Evolutionary conservation across 2,797 vertebrate species (phyloP), one percentile per base, ranked within the genome.

Genomic region (Otolemur crassicaudatus): DNA sequence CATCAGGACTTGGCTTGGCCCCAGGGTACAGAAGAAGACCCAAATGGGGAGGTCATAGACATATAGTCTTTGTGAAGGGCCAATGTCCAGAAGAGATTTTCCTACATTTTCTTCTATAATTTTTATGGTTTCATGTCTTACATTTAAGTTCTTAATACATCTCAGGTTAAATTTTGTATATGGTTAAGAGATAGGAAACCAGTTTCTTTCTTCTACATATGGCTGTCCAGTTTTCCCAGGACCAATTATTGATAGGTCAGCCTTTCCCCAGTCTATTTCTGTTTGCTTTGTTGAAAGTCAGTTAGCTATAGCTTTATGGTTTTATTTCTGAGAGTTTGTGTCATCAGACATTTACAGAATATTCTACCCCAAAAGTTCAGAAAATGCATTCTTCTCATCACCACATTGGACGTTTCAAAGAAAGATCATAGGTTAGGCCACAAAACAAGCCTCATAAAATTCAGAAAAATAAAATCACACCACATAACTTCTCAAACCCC

Each of bases 1-100:
- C 96, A 93, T 96, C 40, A 1, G 76, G 97, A 84, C 97, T 98
- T 98, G 97, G 95, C 95, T 96, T 98, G 98, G 81, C 94, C 34
- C 53, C 31, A 29, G 60, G 85, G 43, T 76, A 43, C 14, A 53
- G 83, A 72, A 84, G 82, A 70, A 0, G 0, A 93, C 94, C 94
- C 58, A 29, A 65, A 92, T 70, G 69, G 73, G 90, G 31, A 67
- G 31, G 65, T 67, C 65, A n/a, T 19, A 67, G 65, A 8, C 65
- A 67, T 67, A 19, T 19, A 67, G n/a, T n/a, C 7, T 67, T n/a
- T 67, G 7, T 31, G 2, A 8, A 67, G 31, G 31, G 31, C 65
- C 65, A 67, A 19, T n/a, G 31, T 9, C 65, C 65, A 67, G 65
- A 19, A 67, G 31, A n/a, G 31, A 67, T 67, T n/a, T 67, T 19